phyloP scores from a whole-genome alignment of 2,888 invertebrate genomes.

The Drosophila meridiana region DNA sequence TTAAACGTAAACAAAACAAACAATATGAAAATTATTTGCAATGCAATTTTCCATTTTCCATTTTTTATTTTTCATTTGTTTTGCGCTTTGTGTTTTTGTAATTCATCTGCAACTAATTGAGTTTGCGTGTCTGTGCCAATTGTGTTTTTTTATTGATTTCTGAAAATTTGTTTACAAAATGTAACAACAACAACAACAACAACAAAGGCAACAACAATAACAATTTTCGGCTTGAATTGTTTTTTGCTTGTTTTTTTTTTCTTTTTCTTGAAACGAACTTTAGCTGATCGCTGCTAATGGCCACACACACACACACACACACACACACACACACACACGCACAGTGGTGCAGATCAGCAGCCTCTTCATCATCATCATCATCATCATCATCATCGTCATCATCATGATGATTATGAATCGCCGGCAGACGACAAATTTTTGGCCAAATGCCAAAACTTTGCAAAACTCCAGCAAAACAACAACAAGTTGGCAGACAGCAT shows the following conservation, averaged over 20 bases:
- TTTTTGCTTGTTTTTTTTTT: slow-evolving; percentile 27
- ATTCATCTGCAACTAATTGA: slow-evolving; percentile 74
- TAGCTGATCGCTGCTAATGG: slow-evolving; percentile 40
- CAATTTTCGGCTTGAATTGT: slow-evolving; percentile 68
- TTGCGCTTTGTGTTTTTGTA: slow-evolving; percentile 27
- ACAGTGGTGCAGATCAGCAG: slow-evolving; percentile 38
- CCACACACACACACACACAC: too few species aligned
- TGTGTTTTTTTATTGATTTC: slow-evolving; percentile 69
- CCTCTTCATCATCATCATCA: neutral
- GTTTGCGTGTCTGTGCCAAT: slow-evolving; percentile 76
- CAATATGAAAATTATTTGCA: slow-evolving; percentile 48
- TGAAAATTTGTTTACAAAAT: slow-evolving; percentile 68
- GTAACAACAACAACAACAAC: slow-evolving; percentile 36
- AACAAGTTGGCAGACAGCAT: slow-evolving; percentile 32
- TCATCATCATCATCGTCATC: neutral
- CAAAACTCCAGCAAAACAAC: slow-evolving; percentile 39
- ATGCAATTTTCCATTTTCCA: slow-evolving; percentile 25
- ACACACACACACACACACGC: neutral
- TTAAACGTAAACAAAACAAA: slow-evolving; percentile 41
- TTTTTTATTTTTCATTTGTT: slow-evolving; percentile 11
- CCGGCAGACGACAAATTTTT: slow-evolving; percentile 57
- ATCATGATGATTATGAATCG: slow-evolving; percentile 25
- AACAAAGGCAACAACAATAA: slow-evolving; percentile 28
- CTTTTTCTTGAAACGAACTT: slow-evolving; percentile 32
- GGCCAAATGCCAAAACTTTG: slow-evolving; percentile 62